Evolutionary conservation across 2,113 vertebrate species (phyloP).

Genomic region (Proteles cristata): DNA sequence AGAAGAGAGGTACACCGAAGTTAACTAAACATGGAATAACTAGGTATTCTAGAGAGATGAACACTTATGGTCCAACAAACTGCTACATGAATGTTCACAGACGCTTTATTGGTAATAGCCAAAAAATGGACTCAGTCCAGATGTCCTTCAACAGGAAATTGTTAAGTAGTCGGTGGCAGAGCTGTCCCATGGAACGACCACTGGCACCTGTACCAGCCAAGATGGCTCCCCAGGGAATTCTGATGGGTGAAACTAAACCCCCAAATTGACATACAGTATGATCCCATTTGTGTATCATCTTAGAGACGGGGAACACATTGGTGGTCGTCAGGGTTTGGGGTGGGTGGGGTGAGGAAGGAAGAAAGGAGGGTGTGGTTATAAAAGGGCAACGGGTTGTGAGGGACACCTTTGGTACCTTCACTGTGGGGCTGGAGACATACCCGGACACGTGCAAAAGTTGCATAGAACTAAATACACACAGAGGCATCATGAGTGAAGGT

Average conservation of each 20-base stretch:
- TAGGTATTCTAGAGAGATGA: not conserved
- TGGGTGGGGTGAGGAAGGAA: rapidly evolving
- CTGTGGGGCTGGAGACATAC: not conserved
- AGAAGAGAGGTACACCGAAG: not conserved
- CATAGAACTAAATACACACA: not conserved
- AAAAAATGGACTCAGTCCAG: not conserved
- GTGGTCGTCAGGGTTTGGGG: not conserved
- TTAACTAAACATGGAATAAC: too few relatives aligned
- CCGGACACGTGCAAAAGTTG: not conserved
- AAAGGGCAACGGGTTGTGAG: not conserved
- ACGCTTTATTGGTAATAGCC: not conserved
- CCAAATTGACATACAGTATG: not conserved
- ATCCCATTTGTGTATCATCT: not conserved
- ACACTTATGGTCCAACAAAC: not conserved
- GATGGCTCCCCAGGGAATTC: not conserved
- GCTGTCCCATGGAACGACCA: not conserved
- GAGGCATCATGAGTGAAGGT: not conserved
- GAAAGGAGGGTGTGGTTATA: not conserved
- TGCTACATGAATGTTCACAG: not conserved
- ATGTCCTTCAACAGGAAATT: not conserved
- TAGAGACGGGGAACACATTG: not conserved
- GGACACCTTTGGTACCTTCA: not conserved
- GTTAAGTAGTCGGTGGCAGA: not conserved
- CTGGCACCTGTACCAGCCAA: not conserved
- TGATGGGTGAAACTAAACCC: not conserved